A percentile compares a stretch with the other conserved stretches of the same genome.
These are phyloP conservation scores for Bucorvus abyssinicus DNA, from an alignment of 2,797 vertebrate genomes.

Conservation along the genomic window DNA sequence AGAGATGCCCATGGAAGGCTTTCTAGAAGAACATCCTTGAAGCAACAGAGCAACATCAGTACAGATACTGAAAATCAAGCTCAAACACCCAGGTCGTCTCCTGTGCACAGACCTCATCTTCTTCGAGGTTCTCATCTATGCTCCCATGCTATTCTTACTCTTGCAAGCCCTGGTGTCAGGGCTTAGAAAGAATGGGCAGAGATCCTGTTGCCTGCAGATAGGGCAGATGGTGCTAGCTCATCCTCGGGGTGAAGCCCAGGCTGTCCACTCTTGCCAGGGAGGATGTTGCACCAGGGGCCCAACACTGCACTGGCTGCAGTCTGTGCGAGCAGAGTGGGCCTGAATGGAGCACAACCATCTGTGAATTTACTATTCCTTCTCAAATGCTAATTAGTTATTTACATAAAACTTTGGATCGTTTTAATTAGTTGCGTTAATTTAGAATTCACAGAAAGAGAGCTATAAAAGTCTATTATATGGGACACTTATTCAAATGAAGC, in stretches of 20 bases:
- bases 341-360: conserved; percentile 31
- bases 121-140: not conserved
- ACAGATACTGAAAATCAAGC: not conserved
- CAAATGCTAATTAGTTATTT: conserved; percentile 58
- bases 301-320: not conserved
- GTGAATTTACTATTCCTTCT: conserved; percentile 47
- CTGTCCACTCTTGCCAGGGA: not conserved
- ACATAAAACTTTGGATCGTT: conserved; percentile 63
- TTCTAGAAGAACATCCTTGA: not conserved
- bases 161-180: not conserved
- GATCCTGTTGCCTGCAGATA: not conserved
- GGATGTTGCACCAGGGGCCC: not conserved
- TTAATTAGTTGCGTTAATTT: conserved; percentile 68
- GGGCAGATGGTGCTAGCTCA: not conserved
- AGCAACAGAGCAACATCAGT: not conserved
- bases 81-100: not conserved
- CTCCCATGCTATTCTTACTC: not conserved
- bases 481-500: conserved; percentile 39
- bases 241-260: not conserved
- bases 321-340: not conserved
- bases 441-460: conserved; percentile 52
- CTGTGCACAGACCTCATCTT: not conserved
- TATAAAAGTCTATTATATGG: conserved; percentile 39
- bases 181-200: not conserved
- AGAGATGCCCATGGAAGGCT: not conserved